A percentile compares a stretch with the other conserved stretches of the same genome.
phyloP scores from a whole-genome alignment of 1,140 invertebrate species.

The Paraescarpia echinospica region DNA sequence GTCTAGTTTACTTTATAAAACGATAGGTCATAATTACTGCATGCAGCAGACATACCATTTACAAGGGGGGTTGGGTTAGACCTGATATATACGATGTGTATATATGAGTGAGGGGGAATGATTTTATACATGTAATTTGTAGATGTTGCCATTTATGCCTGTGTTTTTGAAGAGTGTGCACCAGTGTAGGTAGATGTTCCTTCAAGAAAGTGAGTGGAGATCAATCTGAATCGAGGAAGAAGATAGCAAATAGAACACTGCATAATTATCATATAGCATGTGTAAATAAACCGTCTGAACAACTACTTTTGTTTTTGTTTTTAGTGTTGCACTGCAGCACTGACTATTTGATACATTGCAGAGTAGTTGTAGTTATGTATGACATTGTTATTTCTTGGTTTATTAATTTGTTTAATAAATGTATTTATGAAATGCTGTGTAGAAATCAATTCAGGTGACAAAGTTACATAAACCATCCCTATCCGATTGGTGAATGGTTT shows the following conservation, averaged over 20 bases:
- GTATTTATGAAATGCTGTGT: background rate
- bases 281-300: background rate
- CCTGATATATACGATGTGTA: no score
- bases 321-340: background rate
- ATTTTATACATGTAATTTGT: no score
- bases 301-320: background rate
- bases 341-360: background rate
- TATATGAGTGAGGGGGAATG: no score
- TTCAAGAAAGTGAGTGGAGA: background rate
- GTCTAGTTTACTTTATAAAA: no score
- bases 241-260: background rate
- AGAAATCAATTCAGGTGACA: background rate
- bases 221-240: background rate
- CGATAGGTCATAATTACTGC: no score
- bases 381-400: background rate
- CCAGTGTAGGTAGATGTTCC: background rate
- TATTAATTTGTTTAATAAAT: background rate
- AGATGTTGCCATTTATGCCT: no score
- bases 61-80: no score
- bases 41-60: no score
- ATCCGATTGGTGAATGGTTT: no score
- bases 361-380: background rate
- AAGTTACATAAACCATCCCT: no score
- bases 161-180: no score
- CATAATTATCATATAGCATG: background rate